Percentiles rank a stretch among this genome's conserved stretches.
Conservation (phyloP, 1,140 invertebrate species). For the Camponotus floridanus region DNA sequence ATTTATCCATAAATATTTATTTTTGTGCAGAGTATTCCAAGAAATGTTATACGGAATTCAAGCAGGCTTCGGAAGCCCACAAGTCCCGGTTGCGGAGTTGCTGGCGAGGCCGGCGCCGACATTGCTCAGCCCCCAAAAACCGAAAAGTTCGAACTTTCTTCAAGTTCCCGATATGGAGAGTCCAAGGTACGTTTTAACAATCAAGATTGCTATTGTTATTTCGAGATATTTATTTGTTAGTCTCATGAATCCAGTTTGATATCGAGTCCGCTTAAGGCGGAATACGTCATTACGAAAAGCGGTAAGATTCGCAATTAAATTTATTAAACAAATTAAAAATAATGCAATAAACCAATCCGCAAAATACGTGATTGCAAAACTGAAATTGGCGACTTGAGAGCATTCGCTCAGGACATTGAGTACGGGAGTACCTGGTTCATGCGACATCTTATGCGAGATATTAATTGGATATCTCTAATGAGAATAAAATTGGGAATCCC, state of each 20-base stretch:
- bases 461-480: conserved; percentile 59
- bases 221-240: conserved; percentile 25
- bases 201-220: conserved; percentile 19
- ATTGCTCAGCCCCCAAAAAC: conserved; percentile 93
- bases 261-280: conserved; percentile 9
- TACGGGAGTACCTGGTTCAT: neutral
- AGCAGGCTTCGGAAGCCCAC: conserved; percentile 96
- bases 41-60: conserved; percentile 98
- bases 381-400: conserved; percentile 22
- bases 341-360: conserved; percentile 4
- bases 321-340: neutral
- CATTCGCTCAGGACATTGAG: neutral
- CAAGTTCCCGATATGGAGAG: conserved; percentile 92
- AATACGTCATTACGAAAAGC: conserved; percentile 8
- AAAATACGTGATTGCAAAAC: conserved; percentile 16
- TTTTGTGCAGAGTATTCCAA: conserved; percentile 90
- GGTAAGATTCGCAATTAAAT: conserved; percentile 33
- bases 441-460: conserved; percentile 27
- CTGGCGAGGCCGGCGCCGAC: conserved; percentile 94
- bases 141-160: conserved; percentile 96
- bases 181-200: conserved; percentile 86
- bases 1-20: conserved; percentile 36
- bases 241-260: conserved; percentile 43
- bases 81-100: conserved; percentile 95
- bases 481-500: conserved; percentile 36